Evolutionary conservation across 2,797 vertebrate species (phyloP).

Genomic region (Microcaecilia unicolor): DNA sequence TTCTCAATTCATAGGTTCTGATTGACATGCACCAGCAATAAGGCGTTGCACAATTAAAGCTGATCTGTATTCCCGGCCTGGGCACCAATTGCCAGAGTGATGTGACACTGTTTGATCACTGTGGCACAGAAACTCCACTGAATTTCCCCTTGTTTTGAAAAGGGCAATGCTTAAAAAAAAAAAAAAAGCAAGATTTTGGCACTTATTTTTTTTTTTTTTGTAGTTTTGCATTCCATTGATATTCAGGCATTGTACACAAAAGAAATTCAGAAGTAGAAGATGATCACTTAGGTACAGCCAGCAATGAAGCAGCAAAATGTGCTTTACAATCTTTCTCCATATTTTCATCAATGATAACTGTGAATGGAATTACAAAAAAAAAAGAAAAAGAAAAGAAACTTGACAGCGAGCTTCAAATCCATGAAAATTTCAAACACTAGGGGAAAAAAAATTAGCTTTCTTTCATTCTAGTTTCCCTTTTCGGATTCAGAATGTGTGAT

Average conservation of each 20-base stretch:
- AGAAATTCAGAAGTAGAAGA: slow-evolving; percentile 32
- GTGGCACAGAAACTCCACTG: slow-evolving; percentile 74
- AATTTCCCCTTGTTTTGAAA: slow-evolving; percentile 94
- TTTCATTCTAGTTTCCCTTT: slow-evolving; percentile 22
- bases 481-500: slow-evolving; percentile 15
- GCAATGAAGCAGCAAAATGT: too few relatives aligned
- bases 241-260: slow-evolving; percentile 46
- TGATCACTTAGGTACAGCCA: too few relatives aligned
- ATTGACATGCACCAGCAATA: slow-evolving; percentile 99
- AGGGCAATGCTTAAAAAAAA: slow-evolving; percentile 61
- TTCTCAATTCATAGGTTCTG: slow-evolving; percentile 96
- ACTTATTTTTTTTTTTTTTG: slow-evolving; percentile 36
- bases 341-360: too few relatives aligned
- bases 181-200: slow-evolving; percentile 32
- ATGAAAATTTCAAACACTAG: slow-evolving; percentile 22
- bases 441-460: slow-evolving; percentile 13
- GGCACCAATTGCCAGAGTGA: slow-evolving; percentile 89
- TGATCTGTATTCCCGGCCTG: slow-evolving; percentile 94
- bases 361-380: too few relatives aligned
- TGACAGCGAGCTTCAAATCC: too few relatives aligned
- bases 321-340: too few relatives aligned
- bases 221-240: slow-evolving; percentile 49
- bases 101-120: slow-evolving; percentile 85
- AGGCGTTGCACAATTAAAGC: slow-evolving; percentile 97
- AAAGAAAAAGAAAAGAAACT: too few relatives aligned